Base-by-base conservation (phyloP, 2,113 vertebrate genomes). In the Fregetta grallaria region DNA sequence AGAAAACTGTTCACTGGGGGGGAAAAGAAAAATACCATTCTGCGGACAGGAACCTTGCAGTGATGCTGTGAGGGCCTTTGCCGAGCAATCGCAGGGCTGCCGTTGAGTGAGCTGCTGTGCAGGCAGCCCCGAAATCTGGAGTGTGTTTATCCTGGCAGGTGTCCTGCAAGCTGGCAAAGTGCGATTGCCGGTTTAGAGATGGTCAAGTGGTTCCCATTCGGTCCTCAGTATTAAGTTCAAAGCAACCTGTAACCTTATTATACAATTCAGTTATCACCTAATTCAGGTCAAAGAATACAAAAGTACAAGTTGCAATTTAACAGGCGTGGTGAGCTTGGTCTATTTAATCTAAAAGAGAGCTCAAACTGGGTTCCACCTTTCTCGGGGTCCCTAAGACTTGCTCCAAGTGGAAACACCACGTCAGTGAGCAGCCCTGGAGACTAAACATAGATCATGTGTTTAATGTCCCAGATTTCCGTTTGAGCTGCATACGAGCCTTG, bases 361-460 rank as follows among this genome's bases (percentile, higher is more conserved):
- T 94, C 92, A 78, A 91, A 88, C 61, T 95, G 95, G 73, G 88
- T 94, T 91, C 94, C 89, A 91, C 81, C 91, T 94, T 94, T 87
- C 6, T 3, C 85, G 88, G 89, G 77, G 74, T 95, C 84, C 73
- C 17, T 32, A 58, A 87, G 76, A 94, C 76, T 66, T 94, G 89
- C 42, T 79, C 32, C 0, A 36, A 88, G 88, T 86, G 80, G 94
- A 82, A 95, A 73, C 88, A 76, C 36, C 92, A 85, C 73, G 87
- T 91, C 94, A 94, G 83, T 4, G 77, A 75, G 81, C 13, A 90
- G 89, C 94, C 95, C 92, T 85, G 91, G 89, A 91, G 96, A 95
- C 91, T 50, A 70, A 96, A 21, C 76, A 45, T 21, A 47, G 66
- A 11, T 40, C 89, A 82, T 18, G 29, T 94, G 94, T 79, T 52